Base-by-base conservation (phyloP, 2,113 vertebrate genomes). In the Brienomyrus brachyistius region DNA sequence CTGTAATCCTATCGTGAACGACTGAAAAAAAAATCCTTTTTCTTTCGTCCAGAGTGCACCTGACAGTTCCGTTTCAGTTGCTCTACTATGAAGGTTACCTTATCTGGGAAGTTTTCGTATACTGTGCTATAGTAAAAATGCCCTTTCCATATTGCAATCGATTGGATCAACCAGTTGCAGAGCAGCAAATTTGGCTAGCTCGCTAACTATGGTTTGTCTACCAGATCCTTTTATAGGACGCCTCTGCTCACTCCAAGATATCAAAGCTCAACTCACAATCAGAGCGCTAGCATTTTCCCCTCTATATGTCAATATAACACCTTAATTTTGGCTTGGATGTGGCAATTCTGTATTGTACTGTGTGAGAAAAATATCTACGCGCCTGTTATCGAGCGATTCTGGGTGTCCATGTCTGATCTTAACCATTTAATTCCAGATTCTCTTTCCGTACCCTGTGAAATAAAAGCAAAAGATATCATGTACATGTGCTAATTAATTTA, bases 81-180 rank as follows among this genome's bases (percentile, higher is more conserved):
- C 43, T 48, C 2, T 2, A 11, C 45, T 48, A 23, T n/a, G 45
- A 48, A 23, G 82, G 7, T 48, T 11, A 10, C 82, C 21, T n/a
- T 45, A n/a, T 48, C 80, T 48, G 43, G 17, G 21, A 48, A 84
- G 40, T 84, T 48, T 23, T 48, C 45, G 19, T n/a, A 23, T 45
- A n/a, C 40, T 48, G 82, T 48, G 23, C 45, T 9, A 11, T 31
- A 54, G 10, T 74, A 35, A 90, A n/a, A 35, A 3, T 5, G 23
- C n/a, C 3, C 1, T 40, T 86, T 86, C 31, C 31, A 35, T 50
- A 66, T 17, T 21, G 47, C 62, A 52, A 48, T 48, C 82, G 43
- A 47, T 48, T n/a, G 82, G 23, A 84, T 84, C 82, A 84, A 83
- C 82, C 82, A 48, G 82, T 84, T 84, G 82, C 82, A 84, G 40